phyloP scores from a whole-genome alignment of 53 echinoderm and acorn worm species.

The Actinopyga echinites region DNA sequence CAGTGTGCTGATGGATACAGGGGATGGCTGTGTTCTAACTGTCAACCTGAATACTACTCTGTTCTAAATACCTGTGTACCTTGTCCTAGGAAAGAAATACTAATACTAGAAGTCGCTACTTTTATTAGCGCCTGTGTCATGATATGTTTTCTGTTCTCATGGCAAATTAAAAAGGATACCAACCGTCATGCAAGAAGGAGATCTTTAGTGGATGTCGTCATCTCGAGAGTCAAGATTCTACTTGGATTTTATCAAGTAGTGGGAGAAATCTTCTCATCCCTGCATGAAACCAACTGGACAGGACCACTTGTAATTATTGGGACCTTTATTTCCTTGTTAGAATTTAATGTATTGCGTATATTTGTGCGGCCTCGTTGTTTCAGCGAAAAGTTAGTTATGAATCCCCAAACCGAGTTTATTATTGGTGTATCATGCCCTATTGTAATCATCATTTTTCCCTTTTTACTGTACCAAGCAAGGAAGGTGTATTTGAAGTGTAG shows the following conservation, averaged over 20 bases:
- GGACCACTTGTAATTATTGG: slow-evolving; percentile 7
- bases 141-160: background rate
- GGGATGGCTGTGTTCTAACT: slow-evolving; percentile 3
- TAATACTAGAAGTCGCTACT: background rate
- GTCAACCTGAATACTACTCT: background rate
- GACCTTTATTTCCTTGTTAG: background rate
- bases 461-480: background rate
- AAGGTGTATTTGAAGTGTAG: background rate
- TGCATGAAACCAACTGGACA: slow-evolving; percentile 14
- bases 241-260: too few relatives aligned
- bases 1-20: background rate
- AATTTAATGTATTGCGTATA: background rate
- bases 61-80: background rate
- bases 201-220: slow-evolving; percentile 16
- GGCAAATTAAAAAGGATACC: too few relatives aligned
- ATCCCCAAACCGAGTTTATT: slow-evolving; percentile 2
- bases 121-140: background rate
- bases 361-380: slow-evolving; percentile 7
- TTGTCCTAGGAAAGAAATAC: background rate
- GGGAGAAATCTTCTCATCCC: too few relatives aligned
- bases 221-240: too few relatives aligned
- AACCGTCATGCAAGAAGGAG: background rate
- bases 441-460: background rate
- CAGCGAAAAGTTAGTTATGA: background rate
- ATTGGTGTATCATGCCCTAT: background rate